phyloP scores from a whole-genome alignment of 2,113 vertebrate species.

The Edolisoma coerulescens region DNA sequence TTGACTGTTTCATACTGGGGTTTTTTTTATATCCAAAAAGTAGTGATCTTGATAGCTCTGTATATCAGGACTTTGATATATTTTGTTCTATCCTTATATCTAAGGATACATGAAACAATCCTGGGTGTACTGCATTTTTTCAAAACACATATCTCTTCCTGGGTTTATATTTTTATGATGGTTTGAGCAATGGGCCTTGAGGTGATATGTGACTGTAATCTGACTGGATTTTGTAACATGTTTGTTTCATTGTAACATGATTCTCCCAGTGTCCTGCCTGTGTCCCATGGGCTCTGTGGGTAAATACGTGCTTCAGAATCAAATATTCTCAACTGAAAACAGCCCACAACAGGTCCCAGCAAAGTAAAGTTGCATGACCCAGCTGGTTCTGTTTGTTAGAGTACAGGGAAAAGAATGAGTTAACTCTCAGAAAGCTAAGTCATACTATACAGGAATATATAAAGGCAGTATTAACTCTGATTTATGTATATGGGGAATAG shows the following conservation, averaged over 20 bases:
- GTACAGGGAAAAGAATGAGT: background rate
- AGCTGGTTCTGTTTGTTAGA: background rate
- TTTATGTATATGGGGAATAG: background rate
- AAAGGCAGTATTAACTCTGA: background rate
- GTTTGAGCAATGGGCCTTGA: background rate
- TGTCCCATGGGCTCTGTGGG: background rate
- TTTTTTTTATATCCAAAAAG: background rate
- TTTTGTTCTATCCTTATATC: background rate
- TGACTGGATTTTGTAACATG: background rate
- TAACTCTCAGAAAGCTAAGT: background rate
- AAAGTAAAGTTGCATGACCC: background rate
- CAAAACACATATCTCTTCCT: background rate
- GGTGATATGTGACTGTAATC: background rate
- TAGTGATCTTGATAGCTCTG: background rate
- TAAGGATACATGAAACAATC: background rate
- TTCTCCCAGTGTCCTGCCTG: background rate
- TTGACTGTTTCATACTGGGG: background rate
- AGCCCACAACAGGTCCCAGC: background rate
- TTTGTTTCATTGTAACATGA: background rate
- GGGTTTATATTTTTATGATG: background rate
- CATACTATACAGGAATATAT: background rate
- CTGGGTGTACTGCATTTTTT: background rate
- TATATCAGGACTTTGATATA: background rate
- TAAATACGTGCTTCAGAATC: background rate
- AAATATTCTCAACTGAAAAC: background rate